These are phyloP conservation scores for Okamejei kenojei DNA, from an alignment of 2,797 vertebrate genomes.

Conservation along the genomic window DNA sequence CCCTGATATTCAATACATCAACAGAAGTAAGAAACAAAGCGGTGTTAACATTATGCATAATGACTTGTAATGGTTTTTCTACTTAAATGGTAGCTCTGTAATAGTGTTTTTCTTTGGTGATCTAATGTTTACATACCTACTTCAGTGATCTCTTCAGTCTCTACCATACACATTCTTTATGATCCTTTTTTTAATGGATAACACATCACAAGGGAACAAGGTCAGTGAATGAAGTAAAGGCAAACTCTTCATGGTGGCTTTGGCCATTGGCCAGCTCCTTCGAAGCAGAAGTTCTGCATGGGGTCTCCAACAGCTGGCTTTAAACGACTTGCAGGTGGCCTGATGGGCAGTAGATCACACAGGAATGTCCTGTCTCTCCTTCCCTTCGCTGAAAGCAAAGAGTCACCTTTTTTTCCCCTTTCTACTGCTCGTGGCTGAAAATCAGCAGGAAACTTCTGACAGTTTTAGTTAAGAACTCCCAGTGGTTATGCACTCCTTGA, in stretches of 20 bases:
- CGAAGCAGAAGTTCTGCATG: conserved; percentile 54
- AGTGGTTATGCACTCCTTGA: conserved; percentile 40
- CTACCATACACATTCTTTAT: conserved; percentile 46
- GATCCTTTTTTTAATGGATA: conserved; percentile 55
- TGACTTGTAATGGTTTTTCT: background rate
- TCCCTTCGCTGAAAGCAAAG: conserved; percentile 51
- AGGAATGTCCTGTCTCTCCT: conserved; percentile 47
- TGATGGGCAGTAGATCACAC: conserved; percentile 56
- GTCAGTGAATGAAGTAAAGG: conserved; percentile 54
- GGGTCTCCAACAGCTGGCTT: conserved; percentile 57
- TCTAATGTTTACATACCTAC: conserved; percentile 43
- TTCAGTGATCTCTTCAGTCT: conserved; percentile 50
- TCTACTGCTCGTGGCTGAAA: conserved; percentile 52
- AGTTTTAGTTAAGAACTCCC: conserved; percentile 56
- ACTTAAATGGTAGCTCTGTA: background rate
- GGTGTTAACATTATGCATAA: background rate
- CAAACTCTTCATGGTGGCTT: conserved; percentile 51
- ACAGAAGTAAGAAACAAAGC: background rate
- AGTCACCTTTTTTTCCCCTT: conserved; percentile 50
- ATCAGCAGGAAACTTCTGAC: conserved; percentile 57
- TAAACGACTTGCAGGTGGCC: conserved; percentile 60
- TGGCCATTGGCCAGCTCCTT: conserved; percentile 51
- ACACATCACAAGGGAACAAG: conserved; percentile 51
- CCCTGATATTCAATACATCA: background rate
- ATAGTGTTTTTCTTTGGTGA: conserved; percentile 19